A percentile compares a stretch with the other conserved stretches of the same genome.
Evolutionary conservation across 2,888 invertebrate species (phyloP).

Genomic region (Parascotia fuliginaria): DNA sequence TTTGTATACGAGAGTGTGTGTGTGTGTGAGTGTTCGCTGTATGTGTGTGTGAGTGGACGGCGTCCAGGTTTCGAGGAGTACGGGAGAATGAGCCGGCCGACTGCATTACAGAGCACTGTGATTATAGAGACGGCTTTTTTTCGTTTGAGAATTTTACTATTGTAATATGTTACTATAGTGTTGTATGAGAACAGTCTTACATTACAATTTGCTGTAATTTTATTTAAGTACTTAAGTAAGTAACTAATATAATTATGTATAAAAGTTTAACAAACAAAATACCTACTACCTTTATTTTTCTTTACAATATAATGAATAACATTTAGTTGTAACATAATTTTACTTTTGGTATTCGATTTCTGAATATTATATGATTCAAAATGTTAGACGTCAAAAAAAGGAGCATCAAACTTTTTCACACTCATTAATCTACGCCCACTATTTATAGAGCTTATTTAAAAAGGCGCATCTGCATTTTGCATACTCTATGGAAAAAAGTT

Average conservation of each 20-base stretch:
- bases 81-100: conserved; percentile 69
- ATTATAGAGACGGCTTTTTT: conserved; percentile 39
- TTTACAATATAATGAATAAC: too few relatives aligned
- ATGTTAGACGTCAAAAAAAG: too few relatives aligned
- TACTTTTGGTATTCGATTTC: too few relatives aligned
- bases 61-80: conserved; percentile 78
- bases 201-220: too few relatives aligned
- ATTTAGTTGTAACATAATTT: too few relatives aligned
- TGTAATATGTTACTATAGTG: background rate
- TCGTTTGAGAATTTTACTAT: background rate
- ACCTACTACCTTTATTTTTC: too few relatives aligned
- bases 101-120: conserved; percentile 57
- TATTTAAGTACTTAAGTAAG: too few relatives aligned
- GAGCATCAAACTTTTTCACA: background rate
- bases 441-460: conserved; percentile 10
- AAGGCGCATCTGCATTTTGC: conserved; percentile 58
- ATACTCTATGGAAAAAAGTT: conserved; percentile 78
- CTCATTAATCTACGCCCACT: conserved; percentile 4
- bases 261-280: too few relatives aligned
- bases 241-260: background rate
- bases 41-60: conserved; percentile 74
- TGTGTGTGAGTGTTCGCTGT: conserved; percentile 30
- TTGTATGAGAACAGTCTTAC: background rate
- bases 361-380: too few relatives aligned
- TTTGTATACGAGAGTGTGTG: conserved; percentile 32